Evolutionary conservation across 2,797 vertebrate species (phyloP).

Genomic region (Eulemur coronatus): DNA sequence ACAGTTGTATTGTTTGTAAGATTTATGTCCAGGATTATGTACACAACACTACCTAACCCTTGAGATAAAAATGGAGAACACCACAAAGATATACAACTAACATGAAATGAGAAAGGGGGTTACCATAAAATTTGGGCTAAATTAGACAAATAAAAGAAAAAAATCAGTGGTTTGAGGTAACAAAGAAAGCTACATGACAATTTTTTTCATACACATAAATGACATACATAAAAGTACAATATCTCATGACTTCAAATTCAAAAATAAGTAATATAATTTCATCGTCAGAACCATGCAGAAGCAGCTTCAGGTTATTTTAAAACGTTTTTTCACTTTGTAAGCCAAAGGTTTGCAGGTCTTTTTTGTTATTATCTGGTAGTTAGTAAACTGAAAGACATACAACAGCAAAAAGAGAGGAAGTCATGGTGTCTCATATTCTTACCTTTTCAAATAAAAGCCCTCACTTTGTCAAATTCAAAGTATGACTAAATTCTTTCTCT

Average conservation of each 20-base stretch:
- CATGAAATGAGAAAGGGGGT: not conserved
- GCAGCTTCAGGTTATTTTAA: not conserved
- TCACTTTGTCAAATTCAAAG: not conserved
- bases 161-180: not conserved
- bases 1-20: not conserved
- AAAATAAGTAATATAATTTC: not conserved
- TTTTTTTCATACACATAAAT: not conserved
- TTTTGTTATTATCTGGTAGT: not conserved
- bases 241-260: not conserved
- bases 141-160: not conserved
- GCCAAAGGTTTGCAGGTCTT: not conserved
- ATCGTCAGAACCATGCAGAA: not conserved
- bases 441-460: not conserved
- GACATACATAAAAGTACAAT: not conserved
- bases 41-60: not conserved
- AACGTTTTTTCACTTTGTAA: not conserved
- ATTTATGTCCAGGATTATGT: not conserved
- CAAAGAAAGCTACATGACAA: not conserved
- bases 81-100: constrained; percentile 2
- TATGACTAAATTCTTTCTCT: not conserved
- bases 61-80: constrained; percentile 4
- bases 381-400: not conserved
- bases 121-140: constrained; percentile 14
- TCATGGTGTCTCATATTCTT: not conserved
- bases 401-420: not conserved